phyloP scores from a whole-genome alignment of 2,113 vertebrate species.

The Oophaga pumilio region DNA sequence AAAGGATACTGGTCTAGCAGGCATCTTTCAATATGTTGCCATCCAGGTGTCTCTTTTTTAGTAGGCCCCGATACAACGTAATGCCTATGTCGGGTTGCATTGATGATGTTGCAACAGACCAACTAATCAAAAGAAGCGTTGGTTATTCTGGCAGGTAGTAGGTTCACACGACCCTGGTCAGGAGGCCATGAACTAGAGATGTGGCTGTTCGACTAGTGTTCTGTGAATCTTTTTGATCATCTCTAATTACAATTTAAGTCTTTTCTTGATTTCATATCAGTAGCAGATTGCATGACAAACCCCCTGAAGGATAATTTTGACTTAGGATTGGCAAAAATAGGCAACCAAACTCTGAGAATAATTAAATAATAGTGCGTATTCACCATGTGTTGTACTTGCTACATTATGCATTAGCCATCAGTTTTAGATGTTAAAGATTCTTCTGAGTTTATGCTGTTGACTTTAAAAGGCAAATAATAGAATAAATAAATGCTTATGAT shows the following conservation, averaged over 20 bases:
- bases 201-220: too few species aligned
- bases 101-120: too few species aligned
- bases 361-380: neutral
- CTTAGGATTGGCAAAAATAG: neutral
- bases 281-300: neutral
- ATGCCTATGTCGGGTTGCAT: too few species aligned
- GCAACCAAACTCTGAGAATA: neutral
- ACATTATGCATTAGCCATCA: neutral
- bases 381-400: neutral
- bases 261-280: neutral
- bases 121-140: too few species aligned
- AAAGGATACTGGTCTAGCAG: too few species aligned
- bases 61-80: too few species aligned
- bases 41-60: too few species aligned
- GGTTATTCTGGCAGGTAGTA: too few species aligned
- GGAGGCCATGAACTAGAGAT: too few species aligned
- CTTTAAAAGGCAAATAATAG: constrained; percentile 2
- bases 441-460: constrained; percentile 5
- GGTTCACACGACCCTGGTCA: too few species aligned
- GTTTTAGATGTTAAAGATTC: neutral
- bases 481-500: constrained; percentile 41
- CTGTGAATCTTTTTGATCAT: neutral
- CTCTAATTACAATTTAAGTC: neutral
- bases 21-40: too few species aligned
- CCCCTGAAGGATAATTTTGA: neutral